Evolutionary conservation across 1,140 invertebrate genomes (phyloP).

Genomic region (Zaprionus tsacasi): DNA sequence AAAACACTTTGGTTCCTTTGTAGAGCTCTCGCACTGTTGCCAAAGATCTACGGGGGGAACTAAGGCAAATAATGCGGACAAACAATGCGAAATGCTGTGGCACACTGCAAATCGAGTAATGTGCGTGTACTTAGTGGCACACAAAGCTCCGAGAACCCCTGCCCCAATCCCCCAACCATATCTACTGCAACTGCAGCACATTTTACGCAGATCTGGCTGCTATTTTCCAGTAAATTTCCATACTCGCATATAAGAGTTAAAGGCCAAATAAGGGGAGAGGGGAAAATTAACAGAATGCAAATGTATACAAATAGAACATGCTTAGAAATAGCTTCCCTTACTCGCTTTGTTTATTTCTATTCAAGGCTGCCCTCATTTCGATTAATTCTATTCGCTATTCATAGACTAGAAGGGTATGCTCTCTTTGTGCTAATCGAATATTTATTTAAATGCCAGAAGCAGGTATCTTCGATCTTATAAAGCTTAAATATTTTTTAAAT

Average conservation of each 20-base stretch:
- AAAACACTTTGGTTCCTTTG: not conserved
- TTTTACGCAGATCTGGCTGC: not conserved
- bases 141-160: not conserved
- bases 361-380: no score
- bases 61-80: constrained; percentile 25
- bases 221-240: not conserved
- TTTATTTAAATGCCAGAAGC: no score
- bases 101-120: constrained; percentile 22
- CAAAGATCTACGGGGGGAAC: constrained; percentile 7
- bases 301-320: no score
- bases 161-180: not conserved
- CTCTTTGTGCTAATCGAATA: no score
- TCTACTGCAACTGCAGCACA: constrained; percentile 5
- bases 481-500: no score
- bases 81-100: constrained; percentile 20
- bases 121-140: constrained; percentile 12
- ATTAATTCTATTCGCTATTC: no score
- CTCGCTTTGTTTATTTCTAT: no score
- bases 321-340: no score
- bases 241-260: not conserved
- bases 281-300: no score
- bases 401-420: no score
- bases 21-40: not conserved
- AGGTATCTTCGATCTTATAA: no score
- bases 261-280: no score